Percentiles rank a stretch among this genome's conserved stretches.
Evolutionary conservation across 2,888 invertebrate genomes (phyloP).

Genomic region (Conus canariensis): DNA sequence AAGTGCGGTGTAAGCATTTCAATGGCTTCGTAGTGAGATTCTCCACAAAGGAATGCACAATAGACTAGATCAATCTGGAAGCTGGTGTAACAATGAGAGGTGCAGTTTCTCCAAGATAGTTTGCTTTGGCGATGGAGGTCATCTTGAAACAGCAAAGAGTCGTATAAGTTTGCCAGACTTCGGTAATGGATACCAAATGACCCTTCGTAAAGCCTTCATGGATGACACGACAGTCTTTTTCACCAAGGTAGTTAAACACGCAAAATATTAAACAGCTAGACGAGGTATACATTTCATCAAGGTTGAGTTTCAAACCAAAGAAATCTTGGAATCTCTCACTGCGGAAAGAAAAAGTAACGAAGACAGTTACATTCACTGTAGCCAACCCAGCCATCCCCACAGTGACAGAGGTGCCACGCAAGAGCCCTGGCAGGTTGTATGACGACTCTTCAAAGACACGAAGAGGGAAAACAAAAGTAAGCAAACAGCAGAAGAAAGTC

Average conservation of each 20-base stretch:
- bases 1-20: neutral
- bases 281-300: neutral
- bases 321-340: neutral
- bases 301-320: conserved; percentile 4
- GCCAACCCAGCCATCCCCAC: neutral
- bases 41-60: conserved; percentile 2
- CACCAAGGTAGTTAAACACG: neutral
- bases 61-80: neutral
- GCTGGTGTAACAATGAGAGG: neutral
- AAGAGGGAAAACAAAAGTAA: no score
- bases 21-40: neutral
- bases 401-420: no score
- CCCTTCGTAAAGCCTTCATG: neutral
- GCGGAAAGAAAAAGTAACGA: neutral
- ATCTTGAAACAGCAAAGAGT: neutral
- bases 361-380: neutral
- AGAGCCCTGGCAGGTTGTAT: no score
- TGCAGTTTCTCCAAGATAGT: neutral
- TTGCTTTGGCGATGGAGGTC: neutral
- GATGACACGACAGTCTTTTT: neutral
- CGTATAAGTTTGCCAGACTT: neutral
- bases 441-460: no score
- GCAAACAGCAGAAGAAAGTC: no score
- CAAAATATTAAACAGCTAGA: neutral
- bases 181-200: neutral